Percentiles rank a stretch among this genome's conserved stretches.
Conservation (phyloP, 2,888 invertebrate species). For the Patella pellucida region DNA sequence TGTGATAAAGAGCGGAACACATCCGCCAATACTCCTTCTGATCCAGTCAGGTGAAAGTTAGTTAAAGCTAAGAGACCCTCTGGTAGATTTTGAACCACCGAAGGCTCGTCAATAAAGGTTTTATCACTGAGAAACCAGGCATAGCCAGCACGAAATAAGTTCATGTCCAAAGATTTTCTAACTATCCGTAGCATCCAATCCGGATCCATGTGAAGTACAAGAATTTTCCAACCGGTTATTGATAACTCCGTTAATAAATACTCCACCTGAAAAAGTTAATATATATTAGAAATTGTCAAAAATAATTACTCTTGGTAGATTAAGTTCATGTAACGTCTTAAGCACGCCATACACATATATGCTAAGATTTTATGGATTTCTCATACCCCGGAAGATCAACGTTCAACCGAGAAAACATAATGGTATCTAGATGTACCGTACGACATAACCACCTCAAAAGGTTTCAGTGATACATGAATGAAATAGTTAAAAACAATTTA, state of each 20-base stretch:
- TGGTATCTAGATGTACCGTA: too few relatives aligned
- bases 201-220: slow-evolving; percentile 50
- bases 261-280: slow-evolving; percentile 14
- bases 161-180: slow-evolving; percentile 40
- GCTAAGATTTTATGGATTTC: too few relatives aligned
- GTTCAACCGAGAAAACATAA: too few relatives aligned
- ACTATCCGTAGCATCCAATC: slow-evolving; percentile 44
- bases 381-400: too few relatives aligned
- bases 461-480: too few relatives aligned
- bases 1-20: slow-evolving; percentile 24
- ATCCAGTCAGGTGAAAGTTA: slow-evolving; percentile 35
- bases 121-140: slow-evolving; percentile 62
- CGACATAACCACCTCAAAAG: too few relatives aligned
- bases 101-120: slow-evolving; percentile 30
- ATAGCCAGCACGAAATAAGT: slow-evolving; percentile 53
- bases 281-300: too few relatives aligned
- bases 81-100: slow-evolving; percentile 30
- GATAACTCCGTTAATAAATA: slow-evolving; percentile 34
- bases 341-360: too few relatives aligned
- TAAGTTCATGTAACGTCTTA: too few relatives aligned
- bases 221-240: slow-evolving; percentile 39
- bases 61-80: slow-evolving; percentile 46
- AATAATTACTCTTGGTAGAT: too few relatives aligned
- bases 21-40: slow-evolving; percentile 25
- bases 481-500: too few relatives aligned